Evolutionary conservation across 2,797 vertebrate genomes (phyloP).

Genomic region (Silurus aristotelis): DNA sequence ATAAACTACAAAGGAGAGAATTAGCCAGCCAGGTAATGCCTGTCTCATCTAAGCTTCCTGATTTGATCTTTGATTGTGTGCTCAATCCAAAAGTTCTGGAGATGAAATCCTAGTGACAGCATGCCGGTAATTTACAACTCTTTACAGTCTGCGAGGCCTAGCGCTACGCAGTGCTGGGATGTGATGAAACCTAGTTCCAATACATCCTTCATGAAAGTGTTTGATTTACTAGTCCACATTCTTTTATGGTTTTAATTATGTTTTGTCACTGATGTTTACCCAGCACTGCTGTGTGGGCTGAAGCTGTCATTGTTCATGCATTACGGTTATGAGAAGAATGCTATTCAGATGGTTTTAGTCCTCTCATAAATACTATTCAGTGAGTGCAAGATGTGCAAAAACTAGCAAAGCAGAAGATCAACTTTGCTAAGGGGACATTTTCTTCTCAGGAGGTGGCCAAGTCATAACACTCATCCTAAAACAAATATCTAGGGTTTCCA

Average conservation of each 20-base stretch:
- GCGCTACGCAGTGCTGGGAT: background rate
- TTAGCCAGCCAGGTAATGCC: conserved; percentile 45
- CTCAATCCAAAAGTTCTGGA: conserved; percentile 12
- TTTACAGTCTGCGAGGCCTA: conserved; percentile 5
- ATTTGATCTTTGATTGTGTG: conserved; percentile 32
- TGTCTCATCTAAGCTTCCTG: conserved; percentile 51
- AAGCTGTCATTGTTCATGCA: conserved; percentile 33
- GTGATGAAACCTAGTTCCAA: conserved; percentile 8
- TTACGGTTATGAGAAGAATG: conserved; percentile 20
- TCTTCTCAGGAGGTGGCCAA: background rate
- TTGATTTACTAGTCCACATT: conserved; percentile 20
- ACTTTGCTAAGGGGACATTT: background rate
- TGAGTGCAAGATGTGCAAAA: background rate
- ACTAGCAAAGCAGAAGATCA: background rate
- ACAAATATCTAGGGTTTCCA: background rate
- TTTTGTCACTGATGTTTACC: conserved; percentile 37
- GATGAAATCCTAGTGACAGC: background rate
- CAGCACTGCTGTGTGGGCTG: conserved; percentile 17
- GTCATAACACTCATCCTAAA: background rate
- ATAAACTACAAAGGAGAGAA: conserved; percentile 46
- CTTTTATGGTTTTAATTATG: conserved; percentile 37
- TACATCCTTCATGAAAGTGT: conserved; percentile 5
- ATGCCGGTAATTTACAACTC: conserved; percentile 14
- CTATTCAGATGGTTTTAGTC: conserved; percentile 12
- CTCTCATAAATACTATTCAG: conserved; percentile 3